Evolutionary conservation across 2,888 invertebrate genomes (phyloP).

Genomic region (Steromphala cineraria): DNA sequence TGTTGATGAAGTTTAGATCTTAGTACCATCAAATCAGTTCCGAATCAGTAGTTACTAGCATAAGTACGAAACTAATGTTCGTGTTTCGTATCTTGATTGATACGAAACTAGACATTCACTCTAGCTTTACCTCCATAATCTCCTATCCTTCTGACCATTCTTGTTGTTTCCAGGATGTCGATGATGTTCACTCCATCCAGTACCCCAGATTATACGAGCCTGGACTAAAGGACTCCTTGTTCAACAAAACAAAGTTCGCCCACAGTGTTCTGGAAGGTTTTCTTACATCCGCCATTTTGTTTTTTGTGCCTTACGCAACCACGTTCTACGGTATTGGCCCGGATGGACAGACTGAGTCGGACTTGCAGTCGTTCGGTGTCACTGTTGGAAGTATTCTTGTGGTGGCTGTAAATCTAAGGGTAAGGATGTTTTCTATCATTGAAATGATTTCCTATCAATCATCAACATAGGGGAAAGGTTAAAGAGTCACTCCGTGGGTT

Average conservation of each 20-base stretch:
- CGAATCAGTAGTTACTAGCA: no score
- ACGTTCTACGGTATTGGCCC: conserved; percentile 92
- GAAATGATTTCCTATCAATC: background rate
- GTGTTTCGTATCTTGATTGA: no score
- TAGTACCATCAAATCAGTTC: no score
- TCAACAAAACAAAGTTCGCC: conserved; percentile 92
- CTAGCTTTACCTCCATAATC: no score
- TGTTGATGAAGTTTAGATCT: no score
- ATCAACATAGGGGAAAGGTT: no score
- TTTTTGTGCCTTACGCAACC: conserved; percentile 95
- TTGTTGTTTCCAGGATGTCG: conserved; percentile 80
- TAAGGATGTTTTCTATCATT: conserved; percentile 74
- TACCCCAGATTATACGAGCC: conserved; percentile 97
- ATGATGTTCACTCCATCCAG: conserved; percentile 87
- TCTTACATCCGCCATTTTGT: conserved; percentile 95
- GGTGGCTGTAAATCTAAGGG: conserved; percentile 96
- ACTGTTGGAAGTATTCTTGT: conserved; percentile 97
- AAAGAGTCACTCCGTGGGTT: no score
- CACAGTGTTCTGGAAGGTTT: conserved; percentile 97
- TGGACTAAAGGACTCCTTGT: conserved; percentile 93
- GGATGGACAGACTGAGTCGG: conserved; percentile 91
- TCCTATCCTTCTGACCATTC: no score
- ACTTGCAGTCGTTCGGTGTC: conserved; percentile 96
- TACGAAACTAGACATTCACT: no score
- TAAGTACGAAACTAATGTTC: no score